These are phyloP conservation scores for Sinocyclocheilus anophthalmus DNA, from an alignment of 2,113 vertebrate species.

Conservation along the genomic window DNA sequence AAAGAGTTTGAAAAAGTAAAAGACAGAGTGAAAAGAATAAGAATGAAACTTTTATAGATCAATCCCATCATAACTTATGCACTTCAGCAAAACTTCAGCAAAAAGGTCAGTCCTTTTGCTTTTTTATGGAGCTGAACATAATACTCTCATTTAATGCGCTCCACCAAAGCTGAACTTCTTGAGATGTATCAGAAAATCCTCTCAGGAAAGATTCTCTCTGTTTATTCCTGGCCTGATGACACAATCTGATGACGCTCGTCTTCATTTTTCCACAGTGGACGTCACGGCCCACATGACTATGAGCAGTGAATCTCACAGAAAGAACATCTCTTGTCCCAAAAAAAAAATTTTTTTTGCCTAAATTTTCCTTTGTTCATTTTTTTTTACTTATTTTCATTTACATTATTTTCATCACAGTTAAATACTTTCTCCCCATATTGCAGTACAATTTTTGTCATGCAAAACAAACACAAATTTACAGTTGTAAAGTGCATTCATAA, in stretches of 20 bases:
- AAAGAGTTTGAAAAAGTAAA: neutral
- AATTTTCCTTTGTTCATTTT: neutral
- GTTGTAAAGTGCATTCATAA: neutral
- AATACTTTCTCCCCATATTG: neutral
- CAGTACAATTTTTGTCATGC: neutral
- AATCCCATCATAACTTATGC: neutral
- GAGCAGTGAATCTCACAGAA: neutral
- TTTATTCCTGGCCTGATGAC: constrained; percentile 7
- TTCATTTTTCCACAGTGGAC: neutral
- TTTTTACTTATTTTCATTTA: neutral
- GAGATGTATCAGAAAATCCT: constrained; percentile 4
- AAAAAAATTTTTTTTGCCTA: neutral
- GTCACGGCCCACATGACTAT: neutral
- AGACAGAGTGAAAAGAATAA: neutral
- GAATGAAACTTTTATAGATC: constrained; percentile 5
- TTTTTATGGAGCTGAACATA: neutral
- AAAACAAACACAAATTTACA: neutral
- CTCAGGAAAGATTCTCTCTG: neutral
- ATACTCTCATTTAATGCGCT: neutral
- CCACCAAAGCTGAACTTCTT: neutral
- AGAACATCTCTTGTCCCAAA: neutral
- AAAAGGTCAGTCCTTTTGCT: neutral
- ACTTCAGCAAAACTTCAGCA: neutral
- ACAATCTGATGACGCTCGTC: neutral
- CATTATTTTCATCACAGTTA: neutral